Percentiles rank a stretch among this genome's conserved stretches.
Evolutionary conservation across 23 tunicate genomes (phyloP).

Genomic region (Ascidia mentula): DNA sequence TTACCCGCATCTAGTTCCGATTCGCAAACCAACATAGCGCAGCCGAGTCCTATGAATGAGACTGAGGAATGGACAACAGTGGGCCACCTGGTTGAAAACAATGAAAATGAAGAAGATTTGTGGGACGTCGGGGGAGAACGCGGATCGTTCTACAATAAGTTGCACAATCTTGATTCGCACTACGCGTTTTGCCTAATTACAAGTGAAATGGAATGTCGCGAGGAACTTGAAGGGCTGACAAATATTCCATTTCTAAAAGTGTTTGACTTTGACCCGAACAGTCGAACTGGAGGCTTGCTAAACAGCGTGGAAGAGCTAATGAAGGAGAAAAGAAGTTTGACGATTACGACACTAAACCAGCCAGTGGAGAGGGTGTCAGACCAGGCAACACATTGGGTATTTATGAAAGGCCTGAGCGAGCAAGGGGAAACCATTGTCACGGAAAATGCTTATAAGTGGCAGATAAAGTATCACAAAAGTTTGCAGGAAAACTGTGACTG

Average conservation of each 20-base stretch:
- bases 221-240: slow-evolving; percentile 8
- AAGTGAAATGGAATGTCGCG: background rate
- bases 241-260: slow-evolving; percentile 64
- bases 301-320: background rate
- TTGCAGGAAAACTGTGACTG: background rate
- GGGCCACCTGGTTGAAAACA: too few species aligned
- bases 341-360: background rate
- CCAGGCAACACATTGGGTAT: slow-evolving; percentile 10
- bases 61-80: too few species aligned
- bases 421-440: background rate
- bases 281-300: background rate
- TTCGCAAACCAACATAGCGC: too few species aligned
- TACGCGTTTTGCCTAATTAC: background rate
- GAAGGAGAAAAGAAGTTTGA: background rate
- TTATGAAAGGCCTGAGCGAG: background rate
- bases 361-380: background rate
- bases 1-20: too few species aligned
- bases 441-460: slow-evolving; percentile 1
- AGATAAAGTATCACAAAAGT: background rate
- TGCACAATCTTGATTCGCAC: background rate
- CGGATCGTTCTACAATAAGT: background rate
- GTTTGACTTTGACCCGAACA: slow-evolving; percentile 52
- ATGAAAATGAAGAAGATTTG: too few species aligned
- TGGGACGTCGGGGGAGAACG: too few species aligned
- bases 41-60: too few species aligned